These are phyloP conservation scores for Cepaea hortensis DNA, from an alignment of 2,888 invertebrate species.

Conservation along the genomic window DNA sequence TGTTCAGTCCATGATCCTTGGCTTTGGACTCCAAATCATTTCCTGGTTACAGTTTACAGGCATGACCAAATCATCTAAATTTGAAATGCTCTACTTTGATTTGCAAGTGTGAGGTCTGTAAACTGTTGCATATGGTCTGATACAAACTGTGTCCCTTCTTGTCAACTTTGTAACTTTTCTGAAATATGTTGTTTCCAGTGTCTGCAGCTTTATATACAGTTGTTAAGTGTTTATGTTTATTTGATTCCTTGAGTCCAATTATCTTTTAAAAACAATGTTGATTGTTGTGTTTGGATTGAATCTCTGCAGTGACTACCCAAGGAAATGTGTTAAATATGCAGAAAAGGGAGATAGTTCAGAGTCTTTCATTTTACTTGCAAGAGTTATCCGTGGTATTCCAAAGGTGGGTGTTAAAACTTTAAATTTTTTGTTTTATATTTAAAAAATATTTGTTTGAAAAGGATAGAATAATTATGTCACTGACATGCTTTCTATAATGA, in stretches of 20 bases:
- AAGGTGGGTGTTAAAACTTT: slow-evolving; percentile 57
- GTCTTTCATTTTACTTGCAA: slow-evolving; percentile 62
- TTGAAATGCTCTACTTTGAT: no score
- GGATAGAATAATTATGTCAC: no score
- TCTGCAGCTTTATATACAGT: background rate
- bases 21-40: no score
- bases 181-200: background rate
- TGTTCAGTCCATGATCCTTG: no score
- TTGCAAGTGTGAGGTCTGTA: background rate
- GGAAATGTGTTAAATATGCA: slow-evolving; percentile 66
- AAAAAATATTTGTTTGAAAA: no score
- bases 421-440: no score
- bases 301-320: slow-evolving; percentile 65
- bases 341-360: slow-evolving; percentile 40
- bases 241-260: background rate
- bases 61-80: no score
- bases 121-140: background rate
- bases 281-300: background rate
- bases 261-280: background rate
- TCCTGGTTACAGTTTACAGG: no score
- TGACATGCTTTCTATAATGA: no score
- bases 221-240: background rate
- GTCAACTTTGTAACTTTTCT: background rate
- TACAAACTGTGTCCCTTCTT: background rate
- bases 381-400: slow-evolving; percentile 66